Percentiles rank a stretch among this genome's conserved stretches.
These are phyloP conservation scores for Carposina sasakii DNA, from an alignment of 1,140 invertebrate species.

Conservation along the genomic window DNA sequence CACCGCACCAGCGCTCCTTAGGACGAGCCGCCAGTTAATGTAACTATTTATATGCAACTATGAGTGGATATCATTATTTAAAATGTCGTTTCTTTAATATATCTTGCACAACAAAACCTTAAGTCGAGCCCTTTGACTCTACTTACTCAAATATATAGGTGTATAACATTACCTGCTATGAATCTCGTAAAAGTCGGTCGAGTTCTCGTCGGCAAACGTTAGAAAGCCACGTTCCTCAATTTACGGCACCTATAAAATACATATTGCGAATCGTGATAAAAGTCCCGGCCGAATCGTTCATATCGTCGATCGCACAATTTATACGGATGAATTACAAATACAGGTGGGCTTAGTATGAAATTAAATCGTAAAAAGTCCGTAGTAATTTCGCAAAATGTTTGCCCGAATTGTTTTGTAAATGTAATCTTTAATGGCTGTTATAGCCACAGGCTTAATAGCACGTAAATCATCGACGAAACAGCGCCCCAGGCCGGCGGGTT, in stretches of 20 bases:
- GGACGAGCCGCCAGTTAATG: too few species aligned
- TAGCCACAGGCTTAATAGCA: constrained; percentile 6
- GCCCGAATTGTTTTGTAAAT: too few species aligned
- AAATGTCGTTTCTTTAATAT: too few species aligned
- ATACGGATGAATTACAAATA: constrained; percentile 24
- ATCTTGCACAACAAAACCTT: constrained; percentile 26
- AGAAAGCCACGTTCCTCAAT: constrained; percentile 65
- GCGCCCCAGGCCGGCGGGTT: background rate
- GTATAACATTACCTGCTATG: constrained; percentile 63
- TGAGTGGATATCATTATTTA: too few species aligned
- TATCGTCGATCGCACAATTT: constrained; percentile 51
- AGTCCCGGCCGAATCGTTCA: constrained; percentile 50
- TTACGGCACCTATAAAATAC: constrained; percentile 70
- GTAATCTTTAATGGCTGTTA: constrained; percentile 9
- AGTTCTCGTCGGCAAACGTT: constrained; percentile 62
- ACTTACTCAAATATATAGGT: too few species aligned
- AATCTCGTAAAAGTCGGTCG: constrained; percentile 62
- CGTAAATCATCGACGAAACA: constrained; percentile 11
- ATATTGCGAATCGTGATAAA: constrained; percentile 70
- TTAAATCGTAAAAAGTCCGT: too few species aligned
- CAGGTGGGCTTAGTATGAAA: too few species aligned
- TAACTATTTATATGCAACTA: too few species aligned
- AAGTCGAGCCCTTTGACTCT: constrained; percentile 5
- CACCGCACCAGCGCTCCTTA: too few species aligned
- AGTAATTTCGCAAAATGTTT: too few species aligned